phyloP scores from a whole-genome alignment of 92 coral and sea anemone genomes.

The Heteractis magnifica region DNA sequence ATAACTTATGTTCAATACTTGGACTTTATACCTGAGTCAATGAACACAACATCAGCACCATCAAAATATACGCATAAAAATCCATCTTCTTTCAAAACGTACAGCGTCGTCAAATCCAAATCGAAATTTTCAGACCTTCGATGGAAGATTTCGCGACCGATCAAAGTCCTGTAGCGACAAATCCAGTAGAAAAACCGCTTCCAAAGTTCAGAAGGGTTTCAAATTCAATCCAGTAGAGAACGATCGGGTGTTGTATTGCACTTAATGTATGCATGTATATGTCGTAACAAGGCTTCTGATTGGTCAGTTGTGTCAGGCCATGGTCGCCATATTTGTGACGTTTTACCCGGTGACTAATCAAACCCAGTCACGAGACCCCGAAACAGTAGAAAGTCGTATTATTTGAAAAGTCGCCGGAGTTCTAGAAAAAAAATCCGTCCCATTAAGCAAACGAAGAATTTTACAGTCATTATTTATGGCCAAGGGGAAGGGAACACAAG shows the following conservation, averaged over 20 bases:
- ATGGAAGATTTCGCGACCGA: not conserved
- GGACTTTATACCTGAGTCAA: constrained; percentile 15
- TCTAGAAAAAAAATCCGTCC: too few relatives aligned
- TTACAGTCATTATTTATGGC: too few relatives aligned
- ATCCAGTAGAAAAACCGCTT: constrained; percentile 26
- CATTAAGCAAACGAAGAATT: too few relatives aligned
- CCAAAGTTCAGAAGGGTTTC: constrained; percentile 37
- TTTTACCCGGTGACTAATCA: not conserved
- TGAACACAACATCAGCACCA: constrained; percentile 5
- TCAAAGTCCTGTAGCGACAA: constrained; percentile 22
- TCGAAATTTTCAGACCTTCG: not conserved
- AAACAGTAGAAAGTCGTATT: not conserved
- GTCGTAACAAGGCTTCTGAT: constrained; percentile 27
- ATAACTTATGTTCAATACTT: not conserved
- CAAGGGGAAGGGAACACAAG: too few relatives aligned
- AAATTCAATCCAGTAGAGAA: constrained; percentile 35
- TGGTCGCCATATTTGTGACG: constrained; percentile 26
- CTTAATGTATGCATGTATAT: constrained; percentile 19
- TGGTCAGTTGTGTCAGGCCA: constrained; percentile 41
- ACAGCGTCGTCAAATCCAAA: constrained; percentile 8
- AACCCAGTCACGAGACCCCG: constrained; percentile 13
- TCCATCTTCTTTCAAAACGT: not conserved
- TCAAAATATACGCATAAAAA: constrained; percentile 25
- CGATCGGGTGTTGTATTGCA: constrained; percentile 18
- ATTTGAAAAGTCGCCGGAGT: not conserved